phyloP scores from a whole-genome alignment of 2,888 invertebrate species.

The Anoncus sp. region DNA sequence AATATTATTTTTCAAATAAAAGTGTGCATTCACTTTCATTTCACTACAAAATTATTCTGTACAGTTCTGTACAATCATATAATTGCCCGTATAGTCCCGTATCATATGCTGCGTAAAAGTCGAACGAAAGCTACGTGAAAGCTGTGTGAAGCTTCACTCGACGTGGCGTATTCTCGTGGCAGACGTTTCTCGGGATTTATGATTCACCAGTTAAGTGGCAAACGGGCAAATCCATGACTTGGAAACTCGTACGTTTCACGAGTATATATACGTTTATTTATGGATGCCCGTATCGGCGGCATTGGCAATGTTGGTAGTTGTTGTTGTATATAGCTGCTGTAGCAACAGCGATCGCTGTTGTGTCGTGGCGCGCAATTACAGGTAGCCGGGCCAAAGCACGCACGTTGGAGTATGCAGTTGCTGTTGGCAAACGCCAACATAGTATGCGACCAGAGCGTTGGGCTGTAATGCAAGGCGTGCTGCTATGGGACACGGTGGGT shows the following conservation, averaged over 20 bases:
- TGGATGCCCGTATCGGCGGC: slow-evolving; percentile 35
- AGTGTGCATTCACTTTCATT: too few relatives aligned
- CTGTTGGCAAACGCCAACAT: slow-evolving; percentile 21
- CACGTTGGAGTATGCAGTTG: slow-evolving; percentile 12
- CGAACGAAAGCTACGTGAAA: background rate
- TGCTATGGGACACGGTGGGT: slow-evolving; percentile 24
- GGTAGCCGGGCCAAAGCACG: slow-evolving; percentile 49
- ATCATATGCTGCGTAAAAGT: background rate
- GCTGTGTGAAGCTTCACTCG: background rate
- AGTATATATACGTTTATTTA: slow-evolving; percentile 51
- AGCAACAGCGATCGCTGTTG: slow-evolving; percentile 26
- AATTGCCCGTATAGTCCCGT: background rate
- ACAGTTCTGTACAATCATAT: too few relatives aligned
- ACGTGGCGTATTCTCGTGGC: slow-evolving; percentile 24
- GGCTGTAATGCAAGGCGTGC: slow-evolving; percentile 25
- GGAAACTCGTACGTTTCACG: slow-evolving; percentile 45
- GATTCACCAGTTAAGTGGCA: slow-evolving; percentile 54
- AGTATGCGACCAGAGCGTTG: slow-evolving; percentile 24
- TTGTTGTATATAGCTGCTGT: slow-evolving; percentile 5
- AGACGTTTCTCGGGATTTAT: slow-evolving; percentile 47
- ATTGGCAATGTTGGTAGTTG: slow-evolving; percentile 37
- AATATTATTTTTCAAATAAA: too few relatives aligned
- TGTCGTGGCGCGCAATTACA: slow-evolving; percentile 51
- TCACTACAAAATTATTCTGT: too few relatives aligned
- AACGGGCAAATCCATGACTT: slow-evolving; percentile 38